phyloP scores from a whole-genome alignment of 2,797 vertebrate genomes.

The Siniperca obscura region DNA sequence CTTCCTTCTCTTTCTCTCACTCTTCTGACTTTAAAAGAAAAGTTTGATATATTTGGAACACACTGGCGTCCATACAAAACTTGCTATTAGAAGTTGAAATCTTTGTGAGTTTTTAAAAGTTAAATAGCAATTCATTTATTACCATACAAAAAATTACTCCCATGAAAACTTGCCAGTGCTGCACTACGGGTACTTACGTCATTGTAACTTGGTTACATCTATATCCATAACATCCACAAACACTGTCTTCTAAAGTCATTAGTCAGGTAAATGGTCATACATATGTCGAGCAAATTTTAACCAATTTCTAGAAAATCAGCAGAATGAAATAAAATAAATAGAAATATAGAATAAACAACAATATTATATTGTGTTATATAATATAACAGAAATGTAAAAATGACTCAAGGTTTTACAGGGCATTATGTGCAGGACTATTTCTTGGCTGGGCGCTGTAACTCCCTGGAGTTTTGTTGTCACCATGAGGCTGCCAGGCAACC shows the following conservation, averaged over 20 bases:
- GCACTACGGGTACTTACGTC: background rate
- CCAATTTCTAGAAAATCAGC: background rate
- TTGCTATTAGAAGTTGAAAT: background rate
- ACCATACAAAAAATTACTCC: background rate
- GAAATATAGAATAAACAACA: no score
- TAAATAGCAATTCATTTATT: no score
- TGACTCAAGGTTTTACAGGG: no score
- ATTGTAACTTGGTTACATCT: background rate
- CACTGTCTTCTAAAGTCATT: background rate
- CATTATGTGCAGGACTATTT: background rate
- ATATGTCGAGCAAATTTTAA: background rate
- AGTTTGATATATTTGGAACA: background rate
- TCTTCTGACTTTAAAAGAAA: background rate
- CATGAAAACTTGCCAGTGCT: background rate
- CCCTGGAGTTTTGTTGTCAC: background rate
- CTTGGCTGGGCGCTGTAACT: background rate
- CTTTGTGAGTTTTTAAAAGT: background rate
- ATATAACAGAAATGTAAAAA: background rate
- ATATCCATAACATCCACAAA: background rate
- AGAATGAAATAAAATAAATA: background rate
- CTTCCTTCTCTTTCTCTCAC: slow-evolving; percentile 1
- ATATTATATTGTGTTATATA: no score
- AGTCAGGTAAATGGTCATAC: background rate
- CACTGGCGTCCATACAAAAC: background rate
- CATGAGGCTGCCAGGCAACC: background rate